Evolutionary conservation across 2,113 vertebrate species (phyloP).

Genomic region (Nerophis ophidion): DNA sequence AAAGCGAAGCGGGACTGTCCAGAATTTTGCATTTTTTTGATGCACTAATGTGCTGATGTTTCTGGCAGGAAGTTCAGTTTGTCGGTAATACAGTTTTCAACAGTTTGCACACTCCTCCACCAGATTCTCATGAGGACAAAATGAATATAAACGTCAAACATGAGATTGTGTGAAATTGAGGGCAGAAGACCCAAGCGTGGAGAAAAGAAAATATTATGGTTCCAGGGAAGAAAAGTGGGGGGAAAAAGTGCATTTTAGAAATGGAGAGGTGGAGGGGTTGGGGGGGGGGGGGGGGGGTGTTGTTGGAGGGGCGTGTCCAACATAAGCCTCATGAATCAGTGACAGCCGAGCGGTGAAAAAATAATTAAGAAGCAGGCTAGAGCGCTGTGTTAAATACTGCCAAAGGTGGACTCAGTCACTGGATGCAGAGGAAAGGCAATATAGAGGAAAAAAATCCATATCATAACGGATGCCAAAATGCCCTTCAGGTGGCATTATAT

Average conservation of each 20-base stretch:
- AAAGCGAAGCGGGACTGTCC: neutral
- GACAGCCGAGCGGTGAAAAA: constrained; percentile 67
- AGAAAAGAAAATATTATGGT: neutral
- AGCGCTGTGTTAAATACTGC: constrained; percentile 58
- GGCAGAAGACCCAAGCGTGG: neutral
- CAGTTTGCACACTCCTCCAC: neutral
- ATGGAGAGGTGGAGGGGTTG: constrained; percentile 25
- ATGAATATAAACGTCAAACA: neutral
- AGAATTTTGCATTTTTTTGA: neutral
- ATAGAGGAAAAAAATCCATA: constrained; percentile 59
- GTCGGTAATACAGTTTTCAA: neutral
- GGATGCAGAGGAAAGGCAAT: constrained; percentile 44
- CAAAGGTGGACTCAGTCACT: constrained; percentile 61
- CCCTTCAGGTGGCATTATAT: constrained; percentile 67
- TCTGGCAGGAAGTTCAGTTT: neutral
- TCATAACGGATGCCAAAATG: constrained; percentile 67
- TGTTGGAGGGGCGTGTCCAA: constrained; percentile 48
- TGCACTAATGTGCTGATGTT: neutral
- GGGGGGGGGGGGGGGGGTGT: constrained; percentile 34
- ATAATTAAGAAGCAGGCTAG: constrained; percentile 70
- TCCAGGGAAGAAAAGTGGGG: constrained; percentile 18
- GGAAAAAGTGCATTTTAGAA: constrained; percentile 10
- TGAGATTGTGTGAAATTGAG: neutral
- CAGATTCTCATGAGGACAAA: neutral
- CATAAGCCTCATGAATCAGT: constrained; percentile 67